phyloP scores from a whole-genome alignment of 2,797 vertebrate genomes.

The Allenopithecus nigroviridis region DNA sequence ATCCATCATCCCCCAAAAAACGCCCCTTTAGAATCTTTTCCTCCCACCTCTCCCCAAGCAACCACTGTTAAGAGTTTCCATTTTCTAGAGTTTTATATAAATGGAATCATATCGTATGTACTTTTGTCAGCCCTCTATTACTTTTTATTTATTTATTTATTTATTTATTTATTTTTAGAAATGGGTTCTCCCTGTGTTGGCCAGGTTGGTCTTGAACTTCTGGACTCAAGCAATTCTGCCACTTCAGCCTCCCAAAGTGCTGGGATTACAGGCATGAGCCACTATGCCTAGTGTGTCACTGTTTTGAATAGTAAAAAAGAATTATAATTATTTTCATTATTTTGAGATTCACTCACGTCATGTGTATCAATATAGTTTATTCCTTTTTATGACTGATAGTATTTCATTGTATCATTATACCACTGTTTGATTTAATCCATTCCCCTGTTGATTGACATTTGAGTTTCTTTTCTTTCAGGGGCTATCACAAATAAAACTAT shows the following conservation, averaged over 20 bases:
- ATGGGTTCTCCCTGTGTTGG: background rate
- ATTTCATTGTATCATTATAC: background rate
- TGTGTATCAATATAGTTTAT: background rate
- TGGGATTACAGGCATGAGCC: background rate
- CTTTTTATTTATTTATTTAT: background rate
- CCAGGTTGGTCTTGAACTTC: background rate
- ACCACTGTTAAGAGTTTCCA: background rate
- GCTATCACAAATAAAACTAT: conserved; percentile 27
- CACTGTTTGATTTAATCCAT: background rate
- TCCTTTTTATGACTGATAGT: background rate
- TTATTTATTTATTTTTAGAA: background rate
- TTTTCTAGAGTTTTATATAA: background rate
- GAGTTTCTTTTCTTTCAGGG: background rate
- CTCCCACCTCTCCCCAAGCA: background rate
- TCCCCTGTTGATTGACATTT: conserved; percentile 12
- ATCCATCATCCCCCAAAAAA: background rate
- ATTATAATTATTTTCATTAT: background rate
- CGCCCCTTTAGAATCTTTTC: background rate
- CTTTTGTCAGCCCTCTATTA: background rate
- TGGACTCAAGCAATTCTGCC: background rate
- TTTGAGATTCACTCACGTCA: background rate
- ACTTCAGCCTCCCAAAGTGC: background rate
- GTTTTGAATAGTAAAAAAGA: background rate
- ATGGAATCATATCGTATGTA: background rate
- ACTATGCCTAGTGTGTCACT: background rate